These are phyloP conservation scores for Exaiptasia diaphana DNA, from an alignment of 64 coral and sea anemone genomes.

Conservation along the genomic window DNA sequence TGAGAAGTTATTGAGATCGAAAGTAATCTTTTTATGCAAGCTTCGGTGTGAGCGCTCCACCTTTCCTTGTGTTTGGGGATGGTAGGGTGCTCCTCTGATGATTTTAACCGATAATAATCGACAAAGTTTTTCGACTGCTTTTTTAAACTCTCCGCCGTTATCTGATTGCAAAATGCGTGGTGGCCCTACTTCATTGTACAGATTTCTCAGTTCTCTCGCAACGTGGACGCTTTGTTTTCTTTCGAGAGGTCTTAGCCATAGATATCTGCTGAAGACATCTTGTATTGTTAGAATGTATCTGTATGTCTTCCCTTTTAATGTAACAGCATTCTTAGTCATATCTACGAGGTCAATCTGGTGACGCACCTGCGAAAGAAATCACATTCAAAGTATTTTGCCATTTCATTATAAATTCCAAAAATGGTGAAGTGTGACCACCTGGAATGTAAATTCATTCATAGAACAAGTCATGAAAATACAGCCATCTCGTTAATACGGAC, in stretches of 20 bases:
- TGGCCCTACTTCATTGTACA: conserved; percentile 28
- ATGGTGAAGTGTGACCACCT: no score
- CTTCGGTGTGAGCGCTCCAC: conserved; percentile 15
- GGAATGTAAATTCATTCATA: no score
- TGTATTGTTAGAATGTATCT: conserved; percentile 35
- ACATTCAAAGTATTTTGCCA: no score
- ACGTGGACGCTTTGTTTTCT: conserved; percentile 16
- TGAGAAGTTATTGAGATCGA: not conserved
- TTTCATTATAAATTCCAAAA: no score
- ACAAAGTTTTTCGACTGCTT: not conserved
- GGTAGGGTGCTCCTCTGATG: conserved; percentile 12
- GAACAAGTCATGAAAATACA: no score
- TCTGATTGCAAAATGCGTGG: conserved; percentile 29
- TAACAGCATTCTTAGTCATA: conserved; percentile 1
- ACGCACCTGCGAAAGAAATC: not conserved
- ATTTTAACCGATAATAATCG: not conserved
- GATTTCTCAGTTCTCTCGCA: not conserved
- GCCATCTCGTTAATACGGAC: no score
- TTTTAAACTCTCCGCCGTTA: conserved; percentile 17
- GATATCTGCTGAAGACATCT: conserved; percentile 25
- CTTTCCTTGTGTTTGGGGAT: conserved; percentile 18
- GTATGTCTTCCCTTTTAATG: not conserved
- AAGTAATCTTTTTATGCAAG: conserved; percentile 19
- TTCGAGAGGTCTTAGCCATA: conserved; percentile 1
- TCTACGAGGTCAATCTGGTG: conserved; percentile 28